phyloP scores from a whole-genome alignment of 2,113 vertebrate genomes.

The Chionodraco myersi region DNA sequence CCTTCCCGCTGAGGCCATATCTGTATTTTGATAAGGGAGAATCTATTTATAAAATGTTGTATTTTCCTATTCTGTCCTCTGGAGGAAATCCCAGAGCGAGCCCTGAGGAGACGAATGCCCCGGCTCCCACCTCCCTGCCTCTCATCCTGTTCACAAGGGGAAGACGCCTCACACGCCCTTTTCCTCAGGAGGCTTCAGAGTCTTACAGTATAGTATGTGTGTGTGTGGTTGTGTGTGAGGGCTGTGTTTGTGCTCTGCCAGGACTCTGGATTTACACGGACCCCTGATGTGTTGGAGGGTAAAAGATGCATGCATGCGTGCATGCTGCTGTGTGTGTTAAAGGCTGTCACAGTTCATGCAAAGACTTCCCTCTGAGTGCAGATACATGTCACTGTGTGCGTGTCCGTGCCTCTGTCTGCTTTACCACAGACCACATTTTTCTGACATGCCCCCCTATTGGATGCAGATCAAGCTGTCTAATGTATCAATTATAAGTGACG shows the following conservation, averaged over 20 bases:
- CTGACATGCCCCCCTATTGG: not conserved
- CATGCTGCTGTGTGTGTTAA: slow-evolving; percentile 44
- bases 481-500: not conserved
- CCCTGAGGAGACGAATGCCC: slow-evolving; percentile 64
- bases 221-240: slow-evolving; percentile 9
- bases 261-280: slow-evolving; percentile 50
- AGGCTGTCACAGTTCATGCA: slow-evolving; percentile 26
- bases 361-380: slow-evolving; percentile 17
- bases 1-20: slow-evolving; percentile 39
- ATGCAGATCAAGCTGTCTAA: slow-evolving; percentile 3
- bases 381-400: not conserved
- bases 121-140: slow-evolving; percentile 58
- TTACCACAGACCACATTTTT: slow-evolving; percentile 17
- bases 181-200: slow-evolving; percentile 31
- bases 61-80: slow-evolving; percentile 70
- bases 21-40: slow-evolving; percentile 56
- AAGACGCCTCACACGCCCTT: slow-evolving; percentile 45
- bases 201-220: not conserved
- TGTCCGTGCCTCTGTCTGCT: not conserved
- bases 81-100: slow-evolving; percentile 72
- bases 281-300: slow-evolving; percentile 54
- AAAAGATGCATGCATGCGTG: slow-evolving; percentile 52
- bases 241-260: slow-evolving; percentile 35
- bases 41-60: slow-evolving; percentile 75
- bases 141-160: slow-evolving; percentile 79